A percentile compares a stretch with the other conserved stretches of the same genome.
Conservation (phyloP, 1,140 invertebrate species). For the Drosophila littoralis region DNA sequence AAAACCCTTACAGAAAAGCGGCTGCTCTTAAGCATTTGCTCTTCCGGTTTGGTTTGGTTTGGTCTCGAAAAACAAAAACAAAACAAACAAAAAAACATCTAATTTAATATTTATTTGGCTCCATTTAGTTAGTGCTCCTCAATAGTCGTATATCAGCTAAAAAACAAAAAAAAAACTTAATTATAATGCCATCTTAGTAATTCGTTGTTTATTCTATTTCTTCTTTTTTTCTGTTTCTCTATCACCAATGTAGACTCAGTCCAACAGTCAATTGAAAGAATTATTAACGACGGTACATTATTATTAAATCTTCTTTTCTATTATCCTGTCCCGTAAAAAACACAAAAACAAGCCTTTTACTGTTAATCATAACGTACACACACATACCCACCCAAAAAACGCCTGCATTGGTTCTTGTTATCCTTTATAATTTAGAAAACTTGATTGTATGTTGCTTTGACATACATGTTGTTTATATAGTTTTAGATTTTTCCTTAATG, state of each 20-base stretch:
- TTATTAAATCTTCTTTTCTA: constrained; percentile 72
- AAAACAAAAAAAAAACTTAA: constrained; percentile 39
- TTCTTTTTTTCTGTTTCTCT: constrained; percentile 83
- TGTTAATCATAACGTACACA: constrained; percentile 16
- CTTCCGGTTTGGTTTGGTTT: constrained; percentile 63
- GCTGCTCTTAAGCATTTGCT: constrained; percentile 64
- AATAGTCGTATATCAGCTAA: constrained; percentile 21
- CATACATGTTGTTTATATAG: constrained; percentile 19
- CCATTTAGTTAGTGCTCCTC: constrained; percentile 29
- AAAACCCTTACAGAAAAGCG: constrained; percentile 61
- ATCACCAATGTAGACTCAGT: constrained; percentile 84
- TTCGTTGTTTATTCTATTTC: constrained; percentile 83
- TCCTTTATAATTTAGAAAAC: constrained; percentile 6
- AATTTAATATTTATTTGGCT: constrained; percentile 36
- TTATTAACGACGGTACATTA: constrained; percentile 84
- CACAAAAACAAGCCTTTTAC: constrained; percentile 1
- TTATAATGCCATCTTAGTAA: constrained; percentile 81
- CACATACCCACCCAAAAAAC: constrained; percentile 15
- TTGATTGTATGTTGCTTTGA: constrained; percentile 5
- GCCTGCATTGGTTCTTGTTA: constrained; percentile 32
- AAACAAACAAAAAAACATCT: constrained; percentile 19
- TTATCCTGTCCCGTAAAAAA: constrained; percentile 31
- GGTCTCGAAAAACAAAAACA: constrained; percentile 27
- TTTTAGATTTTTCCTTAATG: constrained; percentile 18
- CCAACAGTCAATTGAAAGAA: constrained; percentile 85